Evolutionary conservation across 2,888 invertebrate genomes (phyloP), one percentile per base, ranked within the genome.

Genomic region (Pachycephus smyrnensis): DNA sequence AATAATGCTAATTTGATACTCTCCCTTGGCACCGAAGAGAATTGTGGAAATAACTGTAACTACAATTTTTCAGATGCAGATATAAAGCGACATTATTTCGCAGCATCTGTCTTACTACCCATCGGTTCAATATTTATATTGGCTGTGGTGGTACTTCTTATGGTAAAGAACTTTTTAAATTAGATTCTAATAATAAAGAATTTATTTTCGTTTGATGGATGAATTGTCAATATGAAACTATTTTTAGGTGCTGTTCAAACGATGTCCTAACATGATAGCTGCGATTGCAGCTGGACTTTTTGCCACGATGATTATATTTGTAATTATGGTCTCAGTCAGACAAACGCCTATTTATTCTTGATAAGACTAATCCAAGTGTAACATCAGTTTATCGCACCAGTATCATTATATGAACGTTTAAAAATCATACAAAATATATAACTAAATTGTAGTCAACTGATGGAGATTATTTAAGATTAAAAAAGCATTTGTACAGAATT

Each of bases 241-340:
- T 80, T 89, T 92, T 68, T 84, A 92, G 87, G 89, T 93, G 36
- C 85, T 92, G 71, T 93, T 92, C 84, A 90, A 92, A 84, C 91
- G 92, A 85, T 92, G 91, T 84, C 92, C 93, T 11, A 88, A 91
- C 36, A 87, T 92, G 78, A 91, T 93, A 3, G 92, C 92, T n/a
- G 91, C 91, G 40, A 89, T 92, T 23, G 92, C 93, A 4, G 91
- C 92, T 2, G 91, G 89, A 55, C 92, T 92, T 83, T 86, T 93
- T 31, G 89, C 91, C n/a, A 86, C 92, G 11, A 91, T 92, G 76
- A 88, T 91, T 32, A 86, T 92, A 83, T 92, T 92, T 80, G 86
- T 92, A 69, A 88, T 91, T 75, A 81, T 92, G 35, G 88, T 87
- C 73, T 88, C 88, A 12, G 73, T 89, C 33, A 84, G 85, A 76